Percentiles rank a stretch among this genome's conserved stretches.
Evolutionary conservation across 2,797 vertebrate genomes (phyloP).

Genomic region (Amazonetta brasiliensis): DNA sequence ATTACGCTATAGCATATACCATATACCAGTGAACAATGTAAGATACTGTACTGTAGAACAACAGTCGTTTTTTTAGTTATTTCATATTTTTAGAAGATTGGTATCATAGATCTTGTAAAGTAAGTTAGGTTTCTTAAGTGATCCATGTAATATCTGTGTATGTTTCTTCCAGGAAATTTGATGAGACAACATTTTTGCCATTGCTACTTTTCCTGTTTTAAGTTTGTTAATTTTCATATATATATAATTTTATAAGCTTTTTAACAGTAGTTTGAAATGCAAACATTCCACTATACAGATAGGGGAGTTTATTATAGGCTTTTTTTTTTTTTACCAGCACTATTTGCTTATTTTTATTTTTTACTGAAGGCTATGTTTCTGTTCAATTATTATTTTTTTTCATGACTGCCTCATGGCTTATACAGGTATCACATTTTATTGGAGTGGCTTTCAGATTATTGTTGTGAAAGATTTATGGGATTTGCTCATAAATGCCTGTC

Average conservation of each 20-base stretch:
- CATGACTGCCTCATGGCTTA: background rate
- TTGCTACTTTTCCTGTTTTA: background rate
- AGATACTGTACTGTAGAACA: background rate
- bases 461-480: constrained; percentile 30
- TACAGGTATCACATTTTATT: constrained; percentile 43
- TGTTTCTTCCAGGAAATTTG: background rate
- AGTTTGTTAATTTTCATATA: background rate
- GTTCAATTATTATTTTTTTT: background rate
- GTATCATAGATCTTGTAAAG: background rate
- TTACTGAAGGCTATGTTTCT: background rate
- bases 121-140: background rate
- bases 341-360: background rate
- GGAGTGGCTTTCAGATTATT: constrained; percentile 43
- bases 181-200: background rate
- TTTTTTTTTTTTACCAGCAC: background rate
- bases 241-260: background rate
- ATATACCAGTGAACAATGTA: background rate
- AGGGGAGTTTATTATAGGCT: background rate
- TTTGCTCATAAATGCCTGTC: constrained; percentile 49
- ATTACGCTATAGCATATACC: background rate
- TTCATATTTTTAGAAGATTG: background rate
- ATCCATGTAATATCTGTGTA: background rate
- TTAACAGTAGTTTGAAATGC: background rate
- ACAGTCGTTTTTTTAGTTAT: background rate
- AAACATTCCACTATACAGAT: background rate